These are phyloP conservation scores for Kryptopterus vitreolus DNA, from an alignment of 2,797 vertebrate genomes.

Conservation along the genomic window DNA sequence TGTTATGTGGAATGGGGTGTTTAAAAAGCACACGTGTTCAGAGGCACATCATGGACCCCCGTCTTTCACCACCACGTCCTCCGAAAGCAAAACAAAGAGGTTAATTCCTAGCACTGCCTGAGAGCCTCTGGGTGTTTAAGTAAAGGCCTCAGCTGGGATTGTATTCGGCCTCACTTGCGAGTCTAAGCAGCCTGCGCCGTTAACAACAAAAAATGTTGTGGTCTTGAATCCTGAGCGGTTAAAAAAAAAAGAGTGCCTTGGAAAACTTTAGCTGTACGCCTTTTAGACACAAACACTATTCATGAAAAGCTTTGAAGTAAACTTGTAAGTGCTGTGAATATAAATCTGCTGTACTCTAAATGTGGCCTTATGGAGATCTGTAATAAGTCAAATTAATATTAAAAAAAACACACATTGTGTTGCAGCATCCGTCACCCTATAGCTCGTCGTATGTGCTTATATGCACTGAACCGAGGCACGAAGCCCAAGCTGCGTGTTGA, in stretches of 20 bases:
- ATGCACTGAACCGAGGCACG: not conserved
- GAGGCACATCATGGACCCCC: not conserved
- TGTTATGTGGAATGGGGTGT: too few species aligned
- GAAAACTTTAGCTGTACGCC: not conserved
- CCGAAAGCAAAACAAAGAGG: not conserved
- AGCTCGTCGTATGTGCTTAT: too few species aligned
- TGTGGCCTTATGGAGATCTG: not conserved
- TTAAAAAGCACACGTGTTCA: too few species aligned
- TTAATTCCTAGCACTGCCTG: not conserved
- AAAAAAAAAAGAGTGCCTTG: not conserved
- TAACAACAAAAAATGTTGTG: conserved; percentile 15
- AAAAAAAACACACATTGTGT: not conserved
- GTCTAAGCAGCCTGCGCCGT: not conserved
- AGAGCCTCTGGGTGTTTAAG: not conserved
- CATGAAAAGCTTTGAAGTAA: not conserved
- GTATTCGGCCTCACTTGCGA: conserved; percentile 18
- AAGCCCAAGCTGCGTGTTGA: not conserved
- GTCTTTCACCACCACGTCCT: not conserved
- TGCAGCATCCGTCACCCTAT: not conserved
- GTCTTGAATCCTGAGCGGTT: conserved; percentile 23
- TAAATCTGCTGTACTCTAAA: conserved; percentile 6
- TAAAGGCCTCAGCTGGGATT: not conserved
- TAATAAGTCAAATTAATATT: not conserved
- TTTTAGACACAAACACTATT: not conserved
- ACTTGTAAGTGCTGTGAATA: conserved; percentile 19